Percentiles rank a stretch among this genome's conserved stretches.
These are phyloP conservation scores for Etheostoma spectabile DNA, from an alignment of 2,113 vertebrate genomes.

Conservation along the genomic window DNA sequence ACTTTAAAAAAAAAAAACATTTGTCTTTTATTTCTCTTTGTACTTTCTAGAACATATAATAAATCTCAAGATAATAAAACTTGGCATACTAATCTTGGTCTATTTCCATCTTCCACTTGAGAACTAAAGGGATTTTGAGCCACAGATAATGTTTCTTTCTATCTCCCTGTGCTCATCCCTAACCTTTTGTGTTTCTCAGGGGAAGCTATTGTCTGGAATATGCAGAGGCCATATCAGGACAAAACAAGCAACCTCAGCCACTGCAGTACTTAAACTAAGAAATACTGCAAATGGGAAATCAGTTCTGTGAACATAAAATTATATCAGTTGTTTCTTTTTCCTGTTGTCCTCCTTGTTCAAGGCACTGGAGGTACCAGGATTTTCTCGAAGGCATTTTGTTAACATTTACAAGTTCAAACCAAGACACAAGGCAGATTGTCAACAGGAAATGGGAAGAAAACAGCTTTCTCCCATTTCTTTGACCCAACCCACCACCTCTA, in stretches of 20 bases:
- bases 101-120: constrained; percentile 71
- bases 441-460: no score
- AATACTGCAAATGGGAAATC: constrained; percentile 26
- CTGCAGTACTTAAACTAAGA: constrained; percentile 9
- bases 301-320: constrained; percentile 14
- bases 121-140: constrained; percentile 71
- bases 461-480: no score
- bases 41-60: constrained; percentile 67
- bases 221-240: constrained; percentile 53
- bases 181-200: constrained; percentile 72
- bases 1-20: constrained; percentile 49
- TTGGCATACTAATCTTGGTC: constrained; percentile 62
- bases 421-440: no score
- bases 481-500: no score
- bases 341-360: neutral
- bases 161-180: constrained; percentile 61
- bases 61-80: constrained; percentile 71
- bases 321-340: neutral
- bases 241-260: constrained; percentile 29
- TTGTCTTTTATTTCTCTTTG: constrained; percentile 71
- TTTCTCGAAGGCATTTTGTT: neutral
- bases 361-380: neutral
- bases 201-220: constrained; percentile 65
- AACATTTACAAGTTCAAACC: neutral
- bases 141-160: constrained; percentile 68